These are phyloP conservation scores for Oxyura jamaicensis DNA, from an alignment of 2,113 vertebrate genomes.

Conservation along the genomic window DNA sequence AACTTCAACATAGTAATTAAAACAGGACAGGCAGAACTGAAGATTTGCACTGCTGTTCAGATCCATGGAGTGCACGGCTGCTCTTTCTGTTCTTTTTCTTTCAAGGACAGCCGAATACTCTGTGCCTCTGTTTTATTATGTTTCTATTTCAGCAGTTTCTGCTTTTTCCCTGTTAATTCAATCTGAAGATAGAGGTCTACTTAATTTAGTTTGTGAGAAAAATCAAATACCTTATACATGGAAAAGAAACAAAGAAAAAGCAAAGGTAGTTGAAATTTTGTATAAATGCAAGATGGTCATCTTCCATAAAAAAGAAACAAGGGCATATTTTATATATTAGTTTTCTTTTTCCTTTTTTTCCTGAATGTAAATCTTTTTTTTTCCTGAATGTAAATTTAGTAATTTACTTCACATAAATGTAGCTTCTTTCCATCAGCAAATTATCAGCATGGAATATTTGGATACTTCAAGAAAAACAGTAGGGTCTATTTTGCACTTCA, in stretches of 20 bases:
- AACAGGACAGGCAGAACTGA: not conserved
- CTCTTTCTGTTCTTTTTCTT: not conserved
- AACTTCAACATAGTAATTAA: not conserved
- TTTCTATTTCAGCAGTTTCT: not conserved
- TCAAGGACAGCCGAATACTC: not conserved
- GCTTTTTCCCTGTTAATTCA: not conserved
- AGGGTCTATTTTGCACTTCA: not conserved
- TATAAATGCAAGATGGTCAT: not conserved
- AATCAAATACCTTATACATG: not conserved
- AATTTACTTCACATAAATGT: not conserved
- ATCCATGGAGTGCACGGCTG: not conserved
- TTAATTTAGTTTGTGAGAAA: not conserved
- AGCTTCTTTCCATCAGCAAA: not conserved
- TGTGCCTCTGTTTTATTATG: not conserved
- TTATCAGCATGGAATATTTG: not conserved
- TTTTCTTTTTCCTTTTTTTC: no score
- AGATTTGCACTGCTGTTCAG: not conserved
- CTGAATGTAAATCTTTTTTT: no score
- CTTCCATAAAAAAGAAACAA: not conserved
- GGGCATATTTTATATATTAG: not conserved
- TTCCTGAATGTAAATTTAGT: not conserved
- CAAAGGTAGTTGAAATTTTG: not conserved
- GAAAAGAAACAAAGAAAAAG: not conserved
- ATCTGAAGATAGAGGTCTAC: not conserved
- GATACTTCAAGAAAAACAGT: not conserved